phyloP scores from a whole-genome alignment of 2,113 vertebrate species.

The Morone chrysops region DNA sequence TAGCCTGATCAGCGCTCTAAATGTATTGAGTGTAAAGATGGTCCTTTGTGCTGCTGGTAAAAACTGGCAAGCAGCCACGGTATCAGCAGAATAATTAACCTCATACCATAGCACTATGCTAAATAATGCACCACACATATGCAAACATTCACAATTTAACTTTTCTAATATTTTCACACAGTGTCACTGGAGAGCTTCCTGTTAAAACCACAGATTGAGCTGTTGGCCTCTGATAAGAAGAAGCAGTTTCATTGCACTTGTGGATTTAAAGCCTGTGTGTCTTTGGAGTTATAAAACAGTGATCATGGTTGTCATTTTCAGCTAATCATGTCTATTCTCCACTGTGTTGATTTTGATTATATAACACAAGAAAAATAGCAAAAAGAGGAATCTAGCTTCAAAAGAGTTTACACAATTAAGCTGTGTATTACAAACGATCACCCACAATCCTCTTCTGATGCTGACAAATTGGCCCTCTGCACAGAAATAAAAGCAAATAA shows the following conservation, averaged over 20 bases:
- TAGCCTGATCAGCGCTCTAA: neutral
- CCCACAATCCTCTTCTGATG: neutral
- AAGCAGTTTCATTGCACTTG: neutral
- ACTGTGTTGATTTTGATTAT: too few species aligned
- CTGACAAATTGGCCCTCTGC: too few species aligned
- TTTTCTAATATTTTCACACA: neutral
- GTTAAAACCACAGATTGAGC: neutral
- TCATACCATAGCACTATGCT: too few species aligned
- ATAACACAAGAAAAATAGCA: too few species aligned
- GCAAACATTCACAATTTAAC: neutral
- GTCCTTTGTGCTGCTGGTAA: neutral
- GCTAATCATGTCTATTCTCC: neutral
- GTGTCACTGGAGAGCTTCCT: neutral
- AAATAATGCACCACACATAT: neutral
- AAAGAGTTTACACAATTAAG: too few species aligned
- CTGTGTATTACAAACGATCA: neutral
- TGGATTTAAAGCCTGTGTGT: neutral
- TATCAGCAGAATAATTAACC: neutral
- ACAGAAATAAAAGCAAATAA: too few species aligned
- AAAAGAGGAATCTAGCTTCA: too few species aligned
- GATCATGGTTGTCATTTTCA: neutral
- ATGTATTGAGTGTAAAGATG: neutral
- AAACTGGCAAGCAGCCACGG: neutral
- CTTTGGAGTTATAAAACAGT: neutral
- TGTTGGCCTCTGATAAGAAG: neutral